Evolutionary conservation across 2,888 invertebrate species (phyloP), one percentile per base, ranked within the genome.

Genomic region (Epirrhoe alternata): DNA sequence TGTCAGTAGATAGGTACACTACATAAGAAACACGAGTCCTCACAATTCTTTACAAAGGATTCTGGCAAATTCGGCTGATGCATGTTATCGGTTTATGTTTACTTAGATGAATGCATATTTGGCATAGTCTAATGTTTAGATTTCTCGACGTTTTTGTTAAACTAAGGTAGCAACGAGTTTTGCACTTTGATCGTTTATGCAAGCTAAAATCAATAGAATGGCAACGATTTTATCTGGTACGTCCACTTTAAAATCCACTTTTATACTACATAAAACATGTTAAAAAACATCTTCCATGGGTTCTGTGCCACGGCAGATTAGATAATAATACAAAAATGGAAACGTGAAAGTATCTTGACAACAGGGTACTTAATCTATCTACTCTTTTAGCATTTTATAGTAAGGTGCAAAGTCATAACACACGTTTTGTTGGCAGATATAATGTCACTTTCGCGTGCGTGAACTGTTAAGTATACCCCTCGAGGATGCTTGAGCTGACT

Each of bases 161-260:
- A 14, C 45, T 54, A n/a, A 51, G 51, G 38, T 38, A 38, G 10
- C 38, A 10, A 38, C 38, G 12, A 51, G 51, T 51, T 59, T 38
- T 78, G 78, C 78, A 83, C 77, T 83, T 82, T 83, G 79, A 69
- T 77, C 64, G 64, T 75, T 75, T 72, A 66, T 74, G 72, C 81
- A 81, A 84, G 81, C 81, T 81, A 62, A 84, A 85, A 83, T 84
- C 82, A 80, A 84, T 85, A 75, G 77, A 75, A 76, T 69, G 68
- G 73, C 71, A 56, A 42, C 49, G 60, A 64, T 55, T 42, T 60
- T 64, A 58, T 57, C 57, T 53, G 33, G 33, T 33, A 38, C 42
- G 42, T 42, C 12, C 42, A 12, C 12, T 42, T 42, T 3, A 10
- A 42, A 42, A 42, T 12, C 42, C 42, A 33, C 12, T 12, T 12